Evolutionary conservation across 64 coral and sea anemone genomes (phyloP).

Genomic region (Cladopsammia gracilis): DNA sequence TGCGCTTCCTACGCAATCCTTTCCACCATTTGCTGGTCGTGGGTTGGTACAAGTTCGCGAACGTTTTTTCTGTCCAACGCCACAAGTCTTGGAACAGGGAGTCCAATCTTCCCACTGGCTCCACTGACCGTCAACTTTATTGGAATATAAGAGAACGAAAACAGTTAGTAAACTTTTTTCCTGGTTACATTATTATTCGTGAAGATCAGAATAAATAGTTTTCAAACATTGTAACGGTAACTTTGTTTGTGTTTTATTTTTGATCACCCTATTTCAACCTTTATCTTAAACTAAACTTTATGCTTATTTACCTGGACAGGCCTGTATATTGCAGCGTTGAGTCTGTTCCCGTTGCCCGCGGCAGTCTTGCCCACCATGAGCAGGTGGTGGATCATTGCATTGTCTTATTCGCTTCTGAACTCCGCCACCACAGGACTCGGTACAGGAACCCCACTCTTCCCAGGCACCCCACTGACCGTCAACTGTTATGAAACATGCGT

Average conservation of each 20-base stretch:
- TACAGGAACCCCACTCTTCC: slow-evolving; percentile 45
- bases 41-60: slow-evolving; percentile 40
- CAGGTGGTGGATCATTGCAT: slow-evolving; percentile 49
- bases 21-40: slow-evolving; percentile 33
- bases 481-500: neutral
- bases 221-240: no score
- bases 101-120: slow-evolving; percentile 25
- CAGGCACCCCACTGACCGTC: slow-evolving; percentile 45
- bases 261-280: no score
- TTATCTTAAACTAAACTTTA: neutral
- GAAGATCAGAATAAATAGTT: no score
- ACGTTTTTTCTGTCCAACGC: slow-evolving; percentile 23
- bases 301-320: slow-evolving; percentile 35
- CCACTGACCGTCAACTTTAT: slow-evolving; percentile 32
- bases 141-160: no score
- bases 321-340: slow-evolving; percentile 36
- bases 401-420: slow-evolving; percentile 3
- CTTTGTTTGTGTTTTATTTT: no score
- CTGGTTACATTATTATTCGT: no score
- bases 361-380: slow-evolving; percentile 18
- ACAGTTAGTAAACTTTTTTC: neutral
- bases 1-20: neutral
- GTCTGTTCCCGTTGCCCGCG: neutral
- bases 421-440: slow-evolving; percentile 52
- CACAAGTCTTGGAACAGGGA: slow-evolving; percentile 47